Conservation (phyloP, 2,888 invertebrate species). For the Phaonia tiefii region DNA sequence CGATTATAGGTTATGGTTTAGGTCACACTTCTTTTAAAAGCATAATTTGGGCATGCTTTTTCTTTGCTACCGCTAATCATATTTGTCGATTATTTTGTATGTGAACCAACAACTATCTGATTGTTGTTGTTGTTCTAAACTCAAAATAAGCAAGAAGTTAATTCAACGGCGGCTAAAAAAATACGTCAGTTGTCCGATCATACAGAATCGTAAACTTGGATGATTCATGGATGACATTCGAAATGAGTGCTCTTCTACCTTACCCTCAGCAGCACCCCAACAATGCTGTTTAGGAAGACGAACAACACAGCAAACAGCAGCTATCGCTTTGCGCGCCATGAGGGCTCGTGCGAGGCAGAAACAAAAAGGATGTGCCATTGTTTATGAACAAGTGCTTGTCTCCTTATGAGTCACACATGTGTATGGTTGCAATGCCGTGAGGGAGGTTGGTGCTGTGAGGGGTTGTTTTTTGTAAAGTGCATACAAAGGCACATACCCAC, state of each 20-base stretch:
- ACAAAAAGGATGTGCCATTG: slow-evolving; percentile 66
- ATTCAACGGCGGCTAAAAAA: too few relatives aligned
- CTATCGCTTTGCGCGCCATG: slow-evolving; percentile 35
- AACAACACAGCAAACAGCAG: slow-evolving; percentile 9
- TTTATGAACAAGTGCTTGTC: slow-evolving; percentile 59
- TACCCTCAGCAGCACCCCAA: not conserved
- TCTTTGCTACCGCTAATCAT: too few relatives aligned
- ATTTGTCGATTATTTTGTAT: too few relatives aligned
- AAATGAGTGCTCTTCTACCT: not conserved
- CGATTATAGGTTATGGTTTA: too few relatives aligned
- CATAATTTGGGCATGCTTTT: too few relatives aligned
- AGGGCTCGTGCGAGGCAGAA: slow-evolving; percentile 58
- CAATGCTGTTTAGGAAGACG: slow-evolving; percentile 30
- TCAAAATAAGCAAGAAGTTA: too few relatives aligned
- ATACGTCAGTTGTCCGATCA: too few relatives aligned
- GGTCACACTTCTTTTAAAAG: too few relatives aligned
- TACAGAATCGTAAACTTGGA: too few relatives aligned
- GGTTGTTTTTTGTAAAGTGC: slow-evolving; percentile 53
- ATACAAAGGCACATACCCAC: slow-evolving; percentile 23
- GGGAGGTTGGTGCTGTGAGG: not conserved
- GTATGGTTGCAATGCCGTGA: not conserved
- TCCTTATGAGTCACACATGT: not conserved
- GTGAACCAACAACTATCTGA: too few relatives aligned
- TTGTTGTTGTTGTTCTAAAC: too few relatives aligned
- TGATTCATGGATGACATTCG: not conserved